Base-by-base conservation (phyloP, 2,113 vertebrate genomes). In the Chascanopsetta lugubris region DNA sequence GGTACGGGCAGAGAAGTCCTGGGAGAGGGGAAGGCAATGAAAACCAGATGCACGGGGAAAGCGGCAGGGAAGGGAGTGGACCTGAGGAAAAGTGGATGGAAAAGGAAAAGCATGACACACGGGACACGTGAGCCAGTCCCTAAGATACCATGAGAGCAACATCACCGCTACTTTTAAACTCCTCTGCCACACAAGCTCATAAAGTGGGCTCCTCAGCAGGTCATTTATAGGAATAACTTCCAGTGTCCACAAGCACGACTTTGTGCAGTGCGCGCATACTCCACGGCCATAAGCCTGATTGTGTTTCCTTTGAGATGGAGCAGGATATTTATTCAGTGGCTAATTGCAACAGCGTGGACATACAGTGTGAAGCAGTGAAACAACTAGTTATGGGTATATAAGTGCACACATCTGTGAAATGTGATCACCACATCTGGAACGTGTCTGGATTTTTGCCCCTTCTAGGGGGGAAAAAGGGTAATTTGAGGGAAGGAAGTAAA, bases 371-470 rank as follows among this genome's bases (percentile, higher is more conserved):
- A 64, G 69, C 50, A 6, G 48, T 26, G 25, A 43, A 58, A 57
- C 24, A 70, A 17, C 53, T 81, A 64, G 59, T 50, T 64, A 70
- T 40, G 50, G 64, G 65, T 50, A 40, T 70, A 56, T 86, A 86
- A 89, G 58, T 85, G 65, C 61, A 66, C 59, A 77, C 88, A 91
- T 85, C 87, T 90, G 89, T 85, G 85, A 78, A 85, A 86, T 65
- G 45, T 63, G 72, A 86, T 81, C 83, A 15, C 69, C 64, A 87
- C 85, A 85, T 89, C 80, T 87, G 90, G 86, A 87, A 85, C 73
- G 65, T 82, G 72, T 89, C 85, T 86, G 82, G 67, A 66, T 66
- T 53, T n/a, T 55, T 30, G 54, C 69, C 66, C 65, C 70, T 81
- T 66, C 71, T n/a, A n/a, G n/a, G 49, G 72, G 27, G 20, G 54